Evolutionary conservation across 2,797 vertebrate genomes (phyloP).

Genomic region (Lepilemur ruficaudatus): DNA sequence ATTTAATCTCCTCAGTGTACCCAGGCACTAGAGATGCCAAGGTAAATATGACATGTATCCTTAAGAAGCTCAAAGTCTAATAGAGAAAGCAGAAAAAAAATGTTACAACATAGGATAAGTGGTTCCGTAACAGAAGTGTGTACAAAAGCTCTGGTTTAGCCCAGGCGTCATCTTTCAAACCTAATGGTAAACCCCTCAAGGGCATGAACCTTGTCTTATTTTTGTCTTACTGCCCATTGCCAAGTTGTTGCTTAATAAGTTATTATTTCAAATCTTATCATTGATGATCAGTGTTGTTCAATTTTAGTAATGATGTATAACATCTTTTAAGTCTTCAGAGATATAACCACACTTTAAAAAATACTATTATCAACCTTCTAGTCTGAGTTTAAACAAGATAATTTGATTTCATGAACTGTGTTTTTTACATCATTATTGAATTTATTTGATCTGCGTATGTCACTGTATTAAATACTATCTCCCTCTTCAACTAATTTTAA

Average conservation of each 20-base stretch:
- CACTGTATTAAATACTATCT: constrained; percentile 53
- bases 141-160: neutral
- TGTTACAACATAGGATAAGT: neutral
- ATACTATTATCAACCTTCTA: neutral
- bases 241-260: constrained; percentile 21
- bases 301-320: neutral
- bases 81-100: constrained; percentile 18
- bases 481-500: constrained; percentile 59
- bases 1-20: neutral
- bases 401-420: constrained; percentile 12
- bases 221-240: neutral
- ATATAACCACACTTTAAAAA: neutral
- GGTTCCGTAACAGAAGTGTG: neutral
- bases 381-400: constrained; percentile 46
- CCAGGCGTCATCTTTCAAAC: neutral
- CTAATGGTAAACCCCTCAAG: neutral
- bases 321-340: neutral
- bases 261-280: neutral
- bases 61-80: constrained; percentile 19
- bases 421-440: constrained; percentile 30
- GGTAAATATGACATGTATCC: neutral
- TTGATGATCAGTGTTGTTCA: neutral
- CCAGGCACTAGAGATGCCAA: neutral
- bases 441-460: constrained; percentile 54
- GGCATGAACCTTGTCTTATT: neutral